A percentile compares a stretch with the other conserved stretches of the same genome.
Evolutionary conservation across 2,797 vertebrate species (phyloP).

Genomic region (Brachyalestes nurse): DNA sequence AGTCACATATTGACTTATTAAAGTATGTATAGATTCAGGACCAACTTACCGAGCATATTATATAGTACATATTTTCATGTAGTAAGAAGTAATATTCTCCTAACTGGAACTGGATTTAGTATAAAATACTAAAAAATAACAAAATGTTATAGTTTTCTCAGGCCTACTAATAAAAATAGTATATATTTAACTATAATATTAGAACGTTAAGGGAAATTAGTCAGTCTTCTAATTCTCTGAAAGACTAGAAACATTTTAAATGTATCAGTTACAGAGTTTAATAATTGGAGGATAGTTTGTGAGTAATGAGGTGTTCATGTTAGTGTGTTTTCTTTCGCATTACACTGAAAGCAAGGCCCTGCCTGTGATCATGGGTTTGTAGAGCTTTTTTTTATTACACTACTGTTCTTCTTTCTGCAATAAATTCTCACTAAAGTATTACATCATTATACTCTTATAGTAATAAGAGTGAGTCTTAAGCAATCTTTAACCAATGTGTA

Average conservation of each 20-base stretch:
- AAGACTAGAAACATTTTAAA: constrained; percentile 1
- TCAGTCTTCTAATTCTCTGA: not conserved
- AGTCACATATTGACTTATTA: not conserved
- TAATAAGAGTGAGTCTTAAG: constrained; percentile 8
- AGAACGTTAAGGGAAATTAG: not conserved
- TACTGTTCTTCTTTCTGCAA: constrained; percentile 33
- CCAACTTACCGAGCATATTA: not conserved
- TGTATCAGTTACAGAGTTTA: constrained; percentile 20
- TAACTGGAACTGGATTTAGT: not conserved
- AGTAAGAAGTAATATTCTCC: not conserved
- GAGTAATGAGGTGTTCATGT: constrained; percentile 67
- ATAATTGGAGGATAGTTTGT: constrained; percentile 14
- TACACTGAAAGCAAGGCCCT: constrained; percentile 69
- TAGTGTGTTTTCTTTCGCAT: constrained; percentile 74
- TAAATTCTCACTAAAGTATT: constrained; percentile 15
- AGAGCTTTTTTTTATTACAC: constrained; percentile 61
- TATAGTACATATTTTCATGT: not conserved
- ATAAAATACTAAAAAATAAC: not conserved
- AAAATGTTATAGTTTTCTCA: not conserved
- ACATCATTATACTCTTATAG: not conserved
- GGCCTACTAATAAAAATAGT: not conserved
- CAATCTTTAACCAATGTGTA: constrained; percentile 3
- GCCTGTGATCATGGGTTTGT: constrained; percentile 71
- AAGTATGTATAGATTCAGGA: constrained; percentile 5
- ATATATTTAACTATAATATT: not conserved